Conservation (phyloP, 2,113 vertebrate genomes). For the Callipepla squamata region DNA sequence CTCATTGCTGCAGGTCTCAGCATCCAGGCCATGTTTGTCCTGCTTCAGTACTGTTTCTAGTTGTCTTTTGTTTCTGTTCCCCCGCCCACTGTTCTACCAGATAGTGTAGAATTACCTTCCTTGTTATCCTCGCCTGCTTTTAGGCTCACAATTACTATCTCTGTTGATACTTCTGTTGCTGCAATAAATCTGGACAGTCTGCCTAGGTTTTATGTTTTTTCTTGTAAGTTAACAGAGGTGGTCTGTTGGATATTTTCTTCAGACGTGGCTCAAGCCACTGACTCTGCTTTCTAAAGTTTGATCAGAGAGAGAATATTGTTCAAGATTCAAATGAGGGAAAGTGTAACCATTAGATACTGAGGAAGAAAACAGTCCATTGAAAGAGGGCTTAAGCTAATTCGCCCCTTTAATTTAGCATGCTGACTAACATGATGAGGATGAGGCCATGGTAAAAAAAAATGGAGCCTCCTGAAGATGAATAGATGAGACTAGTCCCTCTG, state of each 20-base stretch:
- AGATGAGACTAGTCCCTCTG: neutral
- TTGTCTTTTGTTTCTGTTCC: neutral
- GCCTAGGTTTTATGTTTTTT: neutral
- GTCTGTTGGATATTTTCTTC: neutral
- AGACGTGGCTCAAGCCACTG: neutral
- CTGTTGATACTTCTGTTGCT: neutral
- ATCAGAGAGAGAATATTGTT: neutral
- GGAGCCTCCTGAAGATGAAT: neutral
- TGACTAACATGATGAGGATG: neutral
- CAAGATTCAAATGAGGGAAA: neutral
- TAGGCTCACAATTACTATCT: neutral
- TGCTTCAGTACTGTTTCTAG: neutral
- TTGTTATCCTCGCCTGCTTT: neutral
- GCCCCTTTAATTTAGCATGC: neutral
- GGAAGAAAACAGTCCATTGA: neutral
- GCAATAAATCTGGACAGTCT: rapidly evolving
- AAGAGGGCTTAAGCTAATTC: neutral
- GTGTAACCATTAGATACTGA: neutral
- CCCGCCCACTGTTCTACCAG: neutral
- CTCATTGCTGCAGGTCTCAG: neutral
- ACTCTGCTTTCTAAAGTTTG: neutral
- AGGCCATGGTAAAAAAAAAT: neutral
- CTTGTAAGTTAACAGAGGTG: neutral
- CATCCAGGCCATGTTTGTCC: neutral
- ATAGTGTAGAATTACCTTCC: neutral